Evolutionary conservation across 1,140 invertebrate species (phyloP), one percentile per base, ranked within the genome.

Genomic region (Listronotus oregonensis): DNA sequence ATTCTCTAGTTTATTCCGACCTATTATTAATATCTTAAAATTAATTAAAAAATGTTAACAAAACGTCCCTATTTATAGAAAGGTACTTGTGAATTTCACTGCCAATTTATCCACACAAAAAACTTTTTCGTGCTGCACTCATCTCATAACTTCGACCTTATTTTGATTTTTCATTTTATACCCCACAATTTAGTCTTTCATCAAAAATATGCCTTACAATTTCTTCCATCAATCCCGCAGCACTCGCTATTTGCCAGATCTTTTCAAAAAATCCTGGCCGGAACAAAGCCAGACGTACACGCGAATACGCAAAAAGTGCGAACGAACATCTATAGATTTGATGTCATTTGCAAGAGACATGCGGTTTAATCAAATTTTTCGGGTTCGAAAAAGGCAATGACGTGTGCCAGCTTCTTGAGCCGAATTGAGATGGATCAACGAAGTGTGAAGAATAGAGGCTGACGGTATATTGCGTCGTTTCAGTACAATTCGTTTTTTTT

Each of bases 311-410:
- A 63, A 63, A 60, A 63, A 55, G 60, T 54, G 60, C 51, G 60
- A 63, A 32, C 42, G 56, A 58, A 63, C 61, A 64, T 56, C 44
- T 49, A n/a, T 40, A 40, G 61, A 64, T 64, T 64, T 49, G 61
- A 56, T 64, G 61, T 64, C 61, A 56, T 64, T 56, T 56, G 52
- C 61, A 64, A 49, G 52, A 55, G 61, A 64, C 61, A 56, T 64
- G 51, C 31, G 61, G 61, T 64, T 64, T 64, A 64, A 64, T 64
- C 61, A 64, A 64, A 64, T 64, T 56, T 64, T 64, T 64, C 40
- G 49, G 58, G 58, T 40, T 54, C 15, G 49, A 54, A 63, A 50
- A 49, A 31, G 39, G 50, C 51, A 52, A 40, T 40, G 58, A 61
- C 34, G 49, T 61, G 58, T 61, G 46, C 58, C 49, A 44, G 17